Percentiles rank a stretch among this genome's conserved stretches.
Evolutionary conservation across 2,888 invertebrate species (phyloP).

Genomic region (Trichogramma dendrolimi): DNA sequence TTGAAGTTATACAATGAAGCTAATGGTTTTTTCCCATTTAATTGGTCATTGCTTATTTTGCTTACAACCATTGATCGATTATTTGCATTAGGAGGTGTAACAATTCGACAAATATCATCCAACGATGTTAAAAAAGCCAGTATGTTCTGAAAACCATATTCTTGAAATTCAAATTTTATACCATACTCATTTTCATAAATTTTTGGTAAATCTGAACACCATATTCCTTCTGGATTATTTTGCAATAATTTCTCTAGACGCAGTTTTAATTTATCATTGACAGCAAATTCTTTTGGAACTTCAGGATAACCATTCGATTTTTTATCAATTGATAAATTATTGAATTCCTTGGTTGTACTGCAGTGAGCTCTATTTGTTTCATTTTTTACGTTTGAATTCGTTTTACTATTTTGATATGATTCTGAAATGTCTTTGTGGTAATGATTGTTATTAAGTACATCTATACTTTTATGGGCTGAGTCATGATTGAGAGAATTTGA

Average conservation of each 20-base stretch:
- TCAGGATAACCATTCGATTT: background rate
- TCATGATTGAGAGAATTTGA: too few relatives aligned
- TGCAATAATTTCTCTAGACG: slow-evolving; percentile 40
- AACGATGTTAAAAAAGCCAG: slow-evolving; percentile 39
- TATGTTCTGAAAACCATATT: slow-evolving; percentile 44
- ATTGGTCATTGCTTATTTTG: slow-evolving; percentile 23
- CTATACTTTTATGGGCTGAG: background rate
- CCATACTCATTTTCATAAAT: slow-evolving; percentile 39
- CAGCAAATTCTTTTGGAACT: slow-evolving; percentile 16
- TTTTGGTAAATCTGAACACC: slow-evolving; percentile 43
- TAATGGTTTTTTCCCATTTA: slow-evolving; percentile 20
- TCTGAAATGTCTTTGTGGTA: background rate
- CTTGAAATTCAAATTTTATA: slow-evolving; percentile 38
- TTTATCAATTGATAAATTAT: background rate
- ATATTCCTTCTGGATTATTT: slow-evolving; percentile 44
- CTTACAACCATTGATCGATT: slow-evolving; percentile 40
- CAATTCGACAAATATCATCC: slow-evolving; percentile 41
- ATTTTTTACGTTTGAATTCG: background rate
- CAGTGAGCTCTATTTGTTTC: background rate
- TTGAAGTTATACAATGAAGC: slow-evolving; percentile 35
- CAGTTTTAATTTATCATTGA: slow-evolving; percentile 34
- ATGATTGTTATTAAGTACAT: slow-evolving; percentile 1
- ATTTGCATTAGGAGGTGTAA: slow-evolving; percentile 25
- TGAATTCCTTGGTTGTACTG: background rate
- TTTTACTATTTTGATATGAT: background rate